phyloP scores from a whole-genome alignment of 1,140 invertebrate species.

The Uloborus diversus region DNA sequence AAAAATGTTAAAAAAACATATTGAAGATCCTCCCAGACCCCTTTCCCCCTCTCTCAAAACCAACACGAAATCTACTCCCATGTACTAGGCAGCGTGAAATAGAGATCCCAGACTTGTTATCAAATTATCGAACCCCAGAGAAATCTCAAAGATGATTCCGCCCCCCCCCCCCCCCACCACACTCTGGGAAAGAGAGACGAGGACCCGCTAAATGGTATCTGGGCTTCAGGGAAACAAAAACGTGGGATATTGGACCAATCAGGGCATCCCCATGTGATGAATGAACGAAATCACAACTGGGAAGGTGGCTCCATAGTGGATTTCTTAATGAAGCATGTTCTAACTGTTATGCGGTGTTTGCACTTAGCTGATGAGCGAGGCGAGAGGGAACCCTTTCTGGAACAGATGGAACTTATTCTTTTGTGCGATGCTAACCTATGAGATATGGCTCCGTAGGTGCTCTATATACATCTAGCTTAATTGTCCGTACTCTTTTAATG shows the following conservation, averaged over 20 bases:
- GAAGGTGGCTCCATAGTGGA: not conserved
- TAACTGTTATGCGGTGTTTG: conserved; percentile 38
- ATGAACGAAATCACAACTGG: conserved; percentile 37
- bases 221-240: conserved; percentile 1
- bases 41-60: no score
- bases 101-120: conserved; percentile 35
- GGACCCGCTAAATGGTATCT: not conserved
- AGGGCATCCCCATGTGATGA: conserved; percentile 15
- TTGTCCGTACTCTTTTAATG: no score
- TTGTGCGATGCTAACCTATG: no score
- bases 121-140: conserved; percentile 49
- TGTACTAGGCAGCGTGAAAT: conserved; percentile 7
- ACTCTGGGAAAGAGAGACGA: not conserved
- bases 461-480: no score
- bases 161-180: not conserved
- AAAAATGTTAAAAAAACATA: no score
- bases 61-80: no score
- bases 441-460: no score
- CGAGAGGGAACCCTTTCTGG: no score
- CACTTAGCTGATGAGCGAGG: conserved; percentile 37
- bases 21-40: no score
- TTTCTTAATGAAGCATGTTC: conserved; percentile 44
- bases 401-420: no score
- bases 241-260: conserved; percentile 24
- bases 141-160: conserved; percentile 51